phyloP scores from a whole-genome alignment of 2,888 invertebrate genomes.

The Gibbula magus region DNA sequence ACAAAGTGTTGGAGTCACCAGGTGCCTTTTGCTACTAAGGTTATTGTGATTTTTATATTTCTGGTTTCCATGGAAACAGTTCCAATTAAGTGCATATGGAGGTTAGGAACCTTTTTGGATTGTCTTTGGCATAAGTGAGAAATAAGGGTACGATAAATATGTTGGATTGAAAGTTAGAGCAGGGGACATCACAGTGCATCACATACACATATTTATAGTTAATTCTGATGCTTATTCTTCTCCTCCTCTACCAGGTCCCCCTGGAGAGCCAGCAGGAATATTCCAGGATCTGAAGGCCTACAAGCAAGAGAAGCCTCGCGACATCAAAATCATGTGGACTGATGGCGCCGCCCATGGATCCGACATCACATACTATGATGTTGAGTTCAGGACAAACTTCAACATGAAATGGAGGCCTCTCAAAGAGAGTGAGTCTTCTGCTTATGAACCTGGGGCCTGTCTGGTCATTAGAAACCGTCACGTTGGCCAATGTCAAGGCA shows the following conservation, averaged over 20 bases:
- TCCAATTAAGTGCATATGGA: too few relatives aligned
- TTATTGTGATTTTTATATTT: too few relatives aligned
- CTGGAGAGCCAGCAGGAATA: constrained; percentile 90
- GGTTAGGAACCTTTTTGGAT: too few relatives aligned
- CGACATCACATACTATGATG: constrained; percentile 85
- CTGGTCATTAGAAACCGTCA: too few relatives aligned
- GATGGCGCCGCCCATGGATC: constrained; percentile 88
- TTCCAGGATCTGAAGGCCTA: constrained; percentile 86
- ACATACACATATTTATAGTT: background rate
- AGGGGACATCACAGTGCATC: background rate
- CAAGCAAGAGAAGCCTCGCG: constrained; percentile 77
- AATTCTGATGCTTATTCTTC: background rate
- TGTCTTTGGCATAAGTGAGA: too few relatives aligned
- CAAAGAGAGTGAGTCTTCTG: constrained; percentile 27
- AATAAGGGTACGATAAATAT: too few relatives aligned
- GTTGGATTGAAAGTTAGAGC: too few relatives aligned
- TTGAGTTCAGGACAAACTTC: constrained; percentile 77
- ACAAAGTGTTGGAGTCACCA: too few relatives aligned
- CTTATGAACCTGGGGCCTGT: too few relatives aligned
- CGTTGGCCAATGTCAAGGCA: too few relatives aligned
- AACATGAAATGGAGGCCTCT: constrained; percentile 48
- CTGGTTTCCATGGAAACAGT: too few relatives aligned
- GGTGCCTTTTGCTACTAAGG: too few relatives aligned
- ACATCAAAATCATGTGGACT: constrained; percentile 49
- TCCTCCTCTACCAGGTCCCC: constrained; percentile 81